Base-by-base conservation (phyloP, 2,797 vertebrate genomes). In the Percopsis omiscomaycus region DNA sequence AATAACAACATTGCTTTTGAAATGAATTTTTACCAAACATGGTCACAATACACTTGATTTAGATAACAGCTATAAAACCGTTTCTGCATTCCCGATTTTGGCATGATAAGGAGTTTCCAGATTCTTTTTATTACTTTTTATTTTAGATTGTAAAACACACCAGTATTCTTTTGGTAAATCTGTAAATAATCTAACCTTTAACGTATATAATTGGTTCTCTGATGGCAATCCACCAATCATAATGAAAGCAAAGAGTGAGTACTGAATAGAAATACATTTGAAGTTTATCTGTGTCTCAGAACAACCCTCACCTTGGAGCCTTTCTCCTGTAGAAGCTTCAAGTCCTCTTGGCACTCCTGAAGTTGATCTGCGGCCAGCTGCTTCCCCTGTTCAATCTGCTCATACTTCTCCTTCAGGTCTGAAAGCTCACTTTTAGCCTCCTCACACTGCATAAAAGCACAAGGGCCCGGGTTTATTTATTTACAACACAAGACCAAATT, bases 311-410 rank as follows among this genome's bases (percentile, higher is more conserved):
- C 96, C 84, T 94, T 95, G 80, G 92, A 93, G 88, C 93, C 94
- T 87, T 96, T 98, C 68, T 96, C 96, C 90, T 94, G 91, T 45
- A 97, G 89, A 68, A 94, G 91, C 89, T 94, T 96, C 92, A 99
- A 87, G 86, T 89, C 94, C 68, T 92, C 93, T 93, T 96, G 96
- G 92, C 93, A 96, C 61, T 94, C 93, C 86, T 95, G 93, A 50
- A 99, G 93, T 79, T 98, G 94, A 71, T 95, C 94, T 13, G 85
- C 55, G 27, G 96, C 90, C 22, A 88, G 88, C 54, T 94, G 91
- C 64, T 97, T 98, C 85, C 98, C 95, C 82, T 95, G 93, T 82
- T 95, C 95, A 58, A 90, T 86, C 88, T 91, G 89, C 85, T 96
- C 93, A 52, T 91, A 95, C 75, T 92, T 95, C 27, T 92, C 90